Percentiles rank a stretch among this genome's conserved stretches.
These are phyloP conservation scores for Hecatera dysodea DNA, from an alignment of 2,888 invertebrate species.

Conservation along the genomic window DNA sequence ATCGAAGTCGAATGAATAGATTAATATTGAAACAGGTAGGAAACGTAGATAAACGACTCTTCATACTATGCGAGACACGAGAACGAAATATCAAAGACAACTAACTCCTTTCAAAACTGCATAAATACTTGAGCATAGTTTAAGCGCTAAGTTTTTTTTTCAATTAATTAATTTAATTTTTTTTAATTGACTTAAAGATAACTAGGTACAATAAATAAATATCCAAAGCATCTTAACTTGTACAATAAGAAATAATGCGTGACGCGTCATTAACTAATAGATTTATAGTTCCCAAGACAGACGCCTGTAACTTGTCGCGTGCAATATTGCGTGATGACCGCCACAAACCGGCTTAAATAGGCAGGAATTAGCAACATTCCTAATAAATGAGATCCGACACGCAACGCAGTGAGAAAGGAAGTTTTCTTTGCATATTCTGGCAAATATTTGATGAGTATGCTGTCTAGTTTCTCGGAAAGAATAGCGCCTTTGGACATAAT, in stretches of 20 bases:
- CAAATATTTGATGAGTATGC: slow-evolving; percentile 5
- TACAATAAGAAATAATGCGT: slow-evolving; percentile 38
- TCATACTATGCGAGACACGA: neutral
- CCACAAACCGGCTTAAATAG: slow-evolving; percentile 45
- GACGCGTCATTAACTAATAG: slow-evolving; percentile 25
- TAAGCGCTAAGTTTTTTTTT: neutral
- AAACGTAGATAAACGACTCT: neutral
- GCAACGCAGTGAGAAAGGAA: slow-evolving; percentile 34
- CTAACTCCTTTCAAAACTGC: slow-evolving; percentile 1
- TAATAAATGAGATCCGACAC: slow-evolving; percentile 44
- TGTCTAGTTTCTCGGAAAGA: slow-evolving; percentile 8
- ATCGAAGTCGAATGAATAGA: neutral
- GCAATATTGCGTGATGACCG: slow-evolving; percentile 56
- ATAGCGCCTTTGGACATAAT: neutral
- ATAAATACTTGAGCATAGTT: neutral
- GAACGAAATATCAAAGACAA: neutral
- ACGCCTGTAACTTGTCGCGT: slow-evolving; percentile 55
- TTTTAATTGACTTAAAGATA: neutral
- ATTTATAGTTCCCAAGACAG: slow-evolving; percentile 34
- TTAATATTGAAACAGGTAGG: neutral
- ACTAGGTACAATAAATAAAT: neutral
- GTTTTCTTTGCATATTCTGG: slow-evolving; percentile 39
- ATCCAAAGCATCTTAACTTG: slow-evolving; percentile 5
- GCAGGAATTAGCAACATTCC: slow-evolving; percentile 60
- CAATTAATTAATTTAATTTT: neutral